Evolutionary conservation across 2,797 vertebrate species (phyloP), one percentile per base, ranked within the genome.

Genomic region (Halcyon leucocephala): DNA sequence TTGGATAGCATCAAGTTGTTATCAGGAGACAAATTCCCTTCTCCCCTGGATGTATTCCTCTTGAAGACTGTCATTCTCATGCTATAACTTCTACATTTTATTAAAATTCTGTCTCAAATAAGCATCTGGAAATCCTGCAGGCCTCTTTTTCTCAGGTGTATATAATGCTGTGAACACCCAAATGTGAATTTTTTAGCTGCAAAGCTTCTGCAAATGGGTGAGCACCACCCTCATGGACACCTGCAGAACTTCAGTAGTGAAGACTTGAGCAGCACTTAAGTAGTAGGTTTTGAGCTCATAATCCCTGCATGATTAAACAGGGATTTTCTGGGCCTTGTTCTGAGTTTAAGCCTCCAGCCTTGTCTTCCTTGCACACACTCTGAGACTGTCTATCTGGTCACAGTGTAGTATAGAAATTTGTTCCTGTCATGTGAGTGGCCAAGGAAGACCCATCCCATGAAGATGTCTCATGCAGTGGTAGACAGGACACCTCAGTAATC

Each of bases 321-420:
- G 13, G 17, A 29, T 60, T 51, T 82, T 55, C 29, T 4, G 7
- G 3, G 5, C 20, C 35, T 82, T 37, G 51, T 39, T 14, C 37
- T 14, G 15, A 57, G 5, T 76, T 87, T 85, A 42, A 52, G 26
- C 31, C 66, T n/a, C n/a, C 12, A 41, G 7, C 3, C 6, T 66
- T 1, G 2, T 35, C 22, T 42, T 80, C 42, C 18, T 77, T 77
- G n/a, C 18, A 80, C 54, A 26, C 18, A 54, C 42, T 16, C 1
- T 66, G 42, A 33, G 42, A 15, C 55, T n/a, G 6, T 54, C 58
- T 41, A 16, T 18, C 24, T 82, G 62, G 25, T 31, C 37, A 41
- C 1, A 3, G 48, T 1, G 0, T 8, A 39, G 17, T 1, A 21
- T 16, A 72, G 31, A 41, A 61, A 31, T 46, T 79, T 1, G 1